A percentile compares a stretch with the other conserved stretches of the same genome.
These are phyloP conservation scores for Diachasma alloeum DNA, from an alignment of 1,140 invertebrate species.

Conservation along the genomic window DNA sequence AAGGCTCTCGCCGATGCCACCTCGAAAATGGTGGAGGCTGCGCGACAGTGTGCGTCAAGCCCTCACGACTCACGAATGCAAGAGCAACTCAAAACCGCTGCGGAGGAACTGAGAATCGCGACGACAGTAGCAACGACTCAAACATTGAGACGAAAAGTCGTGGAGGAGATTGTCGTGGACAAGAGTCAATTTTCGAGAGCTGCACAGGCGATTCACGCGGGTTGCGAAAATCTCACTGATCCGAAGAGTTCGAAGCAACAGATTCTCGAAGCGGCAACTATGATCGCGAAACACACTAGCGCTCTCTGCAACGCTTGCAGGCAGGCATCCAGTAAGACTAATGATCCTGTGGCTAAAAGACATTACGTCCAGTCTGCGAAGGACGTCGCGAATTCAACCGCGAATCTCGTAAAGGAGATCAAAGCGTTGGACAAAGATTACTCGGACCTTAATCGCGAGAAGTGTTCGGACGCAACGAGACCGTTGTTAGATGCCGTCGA, in stretches of 20 bases:
- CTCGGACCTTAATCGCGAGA: conserved; percentile 75
- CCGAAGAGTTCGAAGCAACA: conserved; percentile 81
- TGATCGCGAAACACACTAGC: conserved; percentile 96
- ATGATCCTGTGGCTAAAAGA: conserved; percentile 91
- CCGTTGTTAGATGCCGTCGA: conserved; percentile 92
- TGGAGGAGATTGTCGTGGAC: conserved; percentile 88
- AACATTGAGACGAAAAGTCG: conserved; percentile 80
- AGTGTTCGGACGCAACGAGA: conserved; percentile 82
- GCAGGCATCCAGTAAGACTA: conserved; percentile 89
- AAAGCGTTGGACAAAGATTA: conserved; percentile 91
- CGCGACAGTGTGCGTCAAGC: conserved; percentile 86
- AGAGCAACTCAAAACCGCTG: conserved; percentile 83
- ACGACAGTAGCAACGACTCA: conserved; percentile 85
- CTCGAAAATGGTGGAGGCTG: conserved; percentile 94
- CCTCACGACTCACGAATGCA: conserved; percentile 87
- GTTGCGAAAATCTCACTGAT: conserved; percentile 83
- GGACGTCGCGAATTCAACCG: conserved; percentile 96
- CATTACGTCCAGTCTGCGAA: conserved; percentile 98
- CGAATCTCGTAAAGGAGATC: conserved; percentile 93
- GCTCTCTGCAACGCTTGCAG: conserved; percentile 95
- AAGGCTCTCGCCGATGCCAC: conserved; percentile 96
- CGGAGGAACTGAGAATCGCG: conserved; percentile 89
- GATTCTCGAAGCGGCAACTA: conserved; percentile 89
- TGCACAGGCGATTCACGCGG: conserved; percentile 86
- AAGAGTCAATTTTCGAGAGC: conserved; percentile 89